Evolutionary conservation across 2,797 vertebrate species (phyloP), one percentile per base, ranked within the genome.

Genomic region (Acrossocheilus fasciatus): DNA sequence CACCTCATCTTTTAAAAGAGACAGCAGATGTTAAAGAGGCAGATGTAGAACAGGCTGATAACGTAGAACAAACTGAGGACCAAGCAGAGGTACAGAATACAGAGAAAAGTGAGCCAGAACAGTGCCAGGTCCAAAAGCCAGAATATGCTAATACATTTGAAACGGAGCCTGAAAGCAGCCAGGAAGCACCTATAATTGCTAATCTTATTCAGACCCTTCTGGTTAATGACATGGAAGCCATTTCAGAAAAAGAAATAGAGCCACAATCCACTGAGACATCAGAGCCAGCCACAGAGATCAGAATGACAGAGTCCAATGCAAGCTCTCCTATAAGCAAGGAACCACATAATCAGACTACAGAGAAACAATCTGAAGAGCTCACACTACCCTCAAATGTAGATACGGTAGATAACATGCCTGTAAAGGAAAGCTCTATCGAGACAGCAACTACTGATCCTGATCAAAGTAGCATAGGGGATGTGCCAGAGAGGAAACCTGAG

Each of bases 1-100:
- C 83, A 91, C 89, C 92, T 76, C 87, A 68, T 73, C 68, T 47
- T 30, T 80, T 43, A 14, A 88, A 90, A 80, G 90, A 92, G 85
- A 87, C 68, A 73, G 81, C 84, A 84, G 83, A 92, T 82, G 87
- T 87, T 89, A 73, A 90, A 52, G 88, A 89, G 79, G 77, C 87
- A 66, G 87, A 91, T 78, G 82, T 88, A 88, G 85, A 87, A 52
- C 79, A 91, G 41, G 26, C 36, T 57, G 52, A 69, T 79, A 69
- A 26, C 26, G 43, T 66, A 47, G 73, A 90, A 64, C 30, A 81
- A 88, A 64, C 26, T 68, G 57, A 84, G 68, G 39, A 69, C 30
- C 66, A 18, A 77, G 7, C 43, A 74, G 83, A 85, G 36, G 73
- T 41, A 5, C 64, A 88, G 70, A 85, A 79, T 8, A 30, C 10